Percentiles rank a stretch among this genome's conserved stretches.
Evolutionary conservation across 2,888 invertebrate species (phyloP).

Genomic region (Pediacus dermestoides): DNA sequence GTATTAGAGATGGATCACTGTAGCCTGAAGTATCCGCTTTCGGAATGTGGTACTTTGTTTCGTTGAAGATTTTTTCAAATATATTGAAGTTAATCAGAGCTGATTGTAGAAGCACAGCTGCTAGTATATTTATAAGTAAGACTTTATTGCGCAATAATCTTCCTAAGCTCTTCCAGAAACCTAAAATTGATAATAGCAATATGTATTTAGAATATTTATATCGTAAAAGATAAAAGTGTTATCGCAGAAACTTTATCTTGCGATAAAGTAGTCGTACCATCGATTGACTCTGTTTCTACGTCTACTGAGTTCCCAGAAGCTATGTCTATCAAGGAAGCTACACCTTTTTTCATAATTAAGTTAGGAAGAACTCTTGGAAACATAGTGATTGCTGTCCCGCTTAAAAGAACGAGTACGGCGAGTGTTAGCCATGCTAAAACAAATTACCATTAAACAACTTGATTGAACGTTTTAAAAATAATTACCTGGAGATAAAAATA

Average conservation of each 20-base stretch:
- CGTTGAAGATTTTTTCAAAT: slow-evolving; percentile 57
- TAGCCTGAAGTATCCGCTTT: slow-evolving; percentile 52
- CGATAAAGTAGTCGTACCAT: slow-evolving; percentile 26
- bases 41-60: slow-evolving; percentile 58
- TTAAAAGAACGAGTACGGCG: slow-evolving; percentile 48
- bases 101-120: slow-evolving; percentile 52
- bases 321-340: slow-evolving; percentile 54
- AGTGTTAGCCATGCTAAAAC: slow-evolving; percentile 54
- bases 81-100: slow-evolving; percentile 55
- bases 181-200: slow-evolving; percentile 23
- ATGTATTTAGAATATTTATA: slow-evolving; percentile 3
- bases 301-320: slow-evolving; percentile 37
- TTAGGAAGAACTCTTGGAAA: slow-evolving; percentile 57
- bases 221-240: not conserved
- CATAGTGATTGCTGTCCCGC: slow-evolving; percentile 53
- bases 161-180: slow-evolving; percentile 51
- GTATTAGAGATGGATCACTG: slow-evolving; percentile 54
- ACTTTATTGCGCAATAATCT: slow-evolving; percentile 57
- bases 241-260: not conserved
- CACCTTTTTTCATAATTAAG: slow-evolving; percentile 55
- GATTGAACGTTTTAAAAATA: too few species aligned
- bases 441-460: too few species aligned
- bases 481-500: slow-evolving; percentile 36
- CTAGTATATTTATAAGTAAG: slow-evolving; percentile 53
- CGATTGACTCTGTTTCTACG: slow-evolving; percentile 18